Evolutionary conservation across 2,888 invertebrate genomes (phyloP), one percentile per base, ranked within the genome.

Genomic region (Nemotelus nigrinus): DNA sequence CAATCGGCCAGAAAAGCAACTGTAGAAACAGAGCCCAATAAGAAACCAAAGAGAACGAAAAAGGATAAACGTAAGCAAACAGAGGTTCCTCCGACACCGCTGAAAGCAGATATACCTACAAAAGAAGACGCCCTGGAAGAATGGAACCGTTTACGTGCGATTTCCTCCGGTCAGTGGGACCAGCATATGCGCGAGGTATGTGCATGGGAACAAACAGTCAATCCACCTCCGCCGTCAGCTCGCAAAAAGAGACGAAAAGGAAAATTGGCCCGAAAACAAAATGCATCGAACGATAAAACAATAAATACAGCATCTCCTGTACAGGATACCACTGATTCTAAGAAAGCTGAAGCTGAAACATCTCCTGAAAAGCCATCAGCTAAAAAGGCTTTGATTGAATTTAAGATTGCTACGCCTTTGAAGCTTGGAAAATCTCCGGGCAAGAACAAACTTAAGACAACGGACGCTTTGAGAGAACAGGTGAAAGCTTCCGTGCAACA

Each of bases 131-230:
- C 84, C 76, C 65, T 85, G 50, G 82, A 82, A 44, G 85, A 85
- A 78, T 83, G 84, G 83, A 82, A 83, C 6, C 81, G 82, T 45
- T 82, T 84, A 80, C 80, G 84, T 43, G 82, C 82, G n/a, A 80
- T 82, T 44, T 79, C 80, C 1, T 81, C 77, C 43, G 78, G 67
- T 0, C 84, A 86, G 53, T 82, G 85, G n/a, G 87, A 86, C 78
- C 82, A 83, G n/a, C 84, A 85, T 10, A 75, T 86, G 68, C 84
- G 86, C 1, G 85, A 84, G 77, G 82, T 85, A 5, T 86, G 84
- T 79, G 82, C 84, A 3, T 82, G 82, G 3, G 50, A 58, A 58
- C 4, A 67, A 47, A 45, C 53, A 10, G 60, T 50, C 2, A 25
- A 57, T 5, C 50, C 76, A 67, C 53, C 64, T 3, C 60, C 64